A percentile compares a stretch with the other conserved stretches of the same genome.
phyloP scores from a whole-genome alignment of 2,888 invertebrate genomes.

The Xanthorhoe designata region DNA sequence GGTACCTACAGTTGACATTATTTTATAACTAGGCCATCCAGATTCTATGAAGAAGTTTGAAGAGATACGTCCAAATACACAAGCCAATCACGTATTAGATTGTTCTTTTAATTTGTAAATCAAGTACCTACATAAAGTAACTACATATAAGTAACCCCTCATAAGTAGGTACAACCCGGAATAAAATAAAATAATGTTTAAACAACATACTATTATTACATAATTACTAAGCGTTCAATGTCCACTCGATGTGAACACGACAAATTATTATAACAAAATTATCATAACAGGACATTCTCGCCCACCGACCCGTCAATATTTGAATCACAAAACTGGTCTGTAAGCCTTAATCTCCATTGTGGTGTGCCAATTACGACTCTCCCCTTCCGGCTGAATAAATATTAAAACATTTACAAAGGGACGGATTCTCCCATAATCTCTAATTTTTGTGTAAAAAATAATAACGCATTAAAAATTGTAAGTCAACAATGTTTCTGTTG shows the following conservation, averaged over 20 bases:
- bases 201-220: slow-evolving; percentile 1
- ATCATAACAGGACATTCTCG: slow-evolving; percentile 82
- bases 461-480: slow-evolving; percentile 11
- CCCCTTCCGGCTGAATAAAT: slow-evolving; percentile 83
- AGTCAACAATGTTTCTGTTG: neutral
- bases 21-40: too few relatives aligned
- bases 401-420: slow-evolving; percentile 62
- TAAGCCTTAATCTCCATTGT: slow-evolving; percentile 83
- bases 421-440: slow-evolving; percentile 48
- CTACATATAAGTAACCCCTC: too few relatives aligned
- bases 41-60: too few relatives aligned
- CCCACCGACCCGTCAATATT: slow-evolving; percentile 74
- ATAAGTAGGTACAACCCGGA: too few relatives aligned
- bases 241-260: slow-evolving; percentile 56
- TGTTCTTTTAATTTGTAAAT: too few relatives aligned
- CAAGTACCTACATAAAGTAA: too few relatives aligned
- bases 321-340: slow-evolving; percentile 80
- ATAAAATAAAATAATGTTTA: neutral
- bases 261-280: slow-evolving; percentile 78
- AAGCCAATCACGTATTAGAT: too few relatives aligned
- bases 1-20: too few relatives aligned
- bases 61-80: too few relatives aligned
- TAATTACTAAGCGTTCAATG: slow-evolving; percentile 39
- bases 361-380: slow-evolving; percentile 81
- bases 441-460: slow-evolving; percentile 36